phyloP scores from a whole-genome alignment of 2,797 vertebrate genomes.

The Falco rusticolus region DNA sequence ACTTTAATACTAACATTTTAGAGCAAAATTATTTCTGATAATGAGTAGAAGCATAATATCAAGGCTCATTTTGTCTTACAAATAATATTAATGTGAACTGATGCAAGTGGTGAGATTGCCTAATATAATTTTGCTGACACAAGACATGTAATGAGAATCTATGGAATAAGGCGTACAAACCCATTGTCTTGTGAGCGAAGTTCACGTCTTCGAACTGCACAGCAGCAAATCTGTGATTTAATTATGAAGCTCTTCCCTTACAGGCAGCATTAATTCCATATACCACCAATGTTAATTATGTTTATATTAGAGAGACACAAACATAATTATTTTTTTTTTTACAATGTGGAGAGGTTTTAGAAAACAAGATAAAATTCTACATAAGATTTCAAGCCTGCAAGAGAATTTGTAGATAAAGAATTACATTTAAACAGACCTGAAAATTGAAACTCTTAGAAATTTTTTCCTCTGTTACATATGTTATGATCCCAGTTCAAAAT shows the following conservation, averaged over 20 bases:
- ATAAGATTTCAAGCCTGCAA: not conserved
- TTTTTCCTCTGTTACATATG: not conserved
- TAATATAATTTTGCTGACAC: conserved; percentile 65
- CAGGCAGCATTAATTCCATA: conserved; percentile 61
- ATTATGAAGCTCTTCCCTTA: conserved; percentile 66
- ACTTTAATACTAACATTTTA: conserved; percentile 63
- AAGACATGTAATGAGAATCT: conserved; percentile 66
- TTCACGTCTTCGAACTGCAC: conserved; percentile 39
- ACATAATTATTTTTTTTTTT: not conserved
- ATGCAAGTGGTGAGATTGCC: conserved; percentile 54
- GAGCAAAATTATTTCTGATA: conserved; percentile 54
- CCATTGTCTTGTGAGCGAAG: conserved; percentile 57
- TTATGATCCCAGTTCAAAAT: not conserved
- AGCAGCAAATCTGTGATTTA: conserved; percentile 58
- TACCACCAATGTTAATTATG: conserved; percentile 49
- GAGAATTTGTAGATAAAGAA: not conserved
- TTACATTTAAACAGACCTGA: not conserved
- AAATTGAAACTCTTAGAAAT: not conserved
- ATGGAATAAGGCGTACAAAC: conserved; percentile 48
- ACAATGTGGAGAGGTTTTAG: not conserved
- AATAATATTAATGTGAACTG: conserved; percentile 56
- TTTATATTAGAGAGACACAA: conserved; percentile 35
- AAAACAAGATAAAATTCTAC: not conserved
- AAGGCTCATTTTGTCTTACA: conserved; percentile 57
- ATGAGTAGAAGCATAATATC: conserved; percentile 28